Evolutionary conservation across 2,888 invertebrate genomes (phyloP), one percentile per base, ranked within the genome.

Genomic region (Xylota sylvarum): DNA sequence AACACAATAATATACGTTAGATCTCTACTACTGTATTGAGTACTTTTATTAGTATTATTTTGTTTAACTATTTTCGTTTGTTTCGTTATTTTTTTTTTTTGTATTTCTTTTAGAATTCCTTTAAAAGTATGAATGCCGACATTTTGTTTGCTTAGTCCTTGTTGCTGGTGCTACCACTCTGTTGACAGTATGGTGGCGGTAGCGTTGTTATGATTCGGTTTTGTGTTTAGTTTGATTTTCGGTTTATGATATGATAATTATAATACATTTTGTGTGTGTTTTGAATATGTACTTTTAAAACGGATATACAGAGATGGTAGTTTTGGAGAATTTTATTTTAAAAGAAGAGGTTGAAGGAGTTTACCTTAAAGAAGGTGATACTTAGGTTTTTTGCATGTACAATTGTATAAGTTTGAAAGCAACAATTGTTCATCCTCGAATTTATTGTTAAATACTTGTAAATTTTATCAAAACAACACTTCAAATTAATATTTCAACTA

Each of bases 11-110:
- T 43, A 62, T 32, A 52, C 60, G 43, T 1, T 62, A 67, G 65
- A 19, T 17, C 35, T 67, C 43, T 50, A 23, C 58, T 64, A 14
- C 48, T 77, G 83, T 62, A 65, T 77, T 77, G 30, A 82, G 52
- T 82, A 30, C 19, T 72, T 65, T 69, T 52, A 17, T 43, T 52
- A 12, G 52, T 19, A 19, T 30, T 55, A 19, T 74, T 64, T 35
- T 60, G 14, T 58, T 46, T 35, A 23, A 67, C 30, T 19, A 35
- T 50, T 43, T 67, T 23, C 17, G 4, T 73, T 62, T 52, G n/a
- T 35, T 37, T 72, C 27, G 9, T 60, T 69, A 48, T 5, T 12
- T 60, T 69, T 58, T 5, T 17, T 60, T 52, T 30, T 5, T 17
- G 32, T 52, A 2, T 37, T 19, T 65, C 46, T 37, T 9, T 37